Base-by-base conservation (phyloP, 2,113 vertebrate species). In the Paralichthys olivaceus region DNA sequence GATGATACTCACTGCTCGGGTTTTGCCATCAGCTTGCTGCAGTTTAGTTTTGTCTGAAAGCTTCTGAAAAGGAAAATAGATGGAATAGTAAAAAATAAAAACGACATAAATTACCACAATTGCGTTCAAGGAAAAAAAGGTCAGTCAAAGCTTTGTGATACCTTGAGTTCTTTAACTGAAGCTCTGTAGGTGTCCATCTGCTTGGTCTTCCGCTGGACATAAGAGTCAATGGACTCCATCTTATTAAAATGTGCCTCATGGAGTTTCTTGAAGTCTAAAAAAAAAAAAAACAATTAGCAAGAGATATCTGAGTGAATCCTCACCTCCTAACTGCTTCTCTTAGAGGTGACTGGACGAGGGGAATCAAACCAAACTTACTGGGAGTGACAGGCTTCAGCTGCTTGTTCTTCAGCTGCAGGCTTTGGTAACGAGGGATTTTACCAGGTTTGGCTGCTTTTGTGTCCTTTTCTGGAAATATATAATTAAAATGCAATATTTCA, bases 171-270 rank as follows among this genome's bases (percentile, higher is more conserved):
- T 0, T 90, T 93, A 26, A 93, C 88, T 9, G 93, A 86, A 69
- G 63, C 93, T 61, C 54, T 94, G 69, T 88, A 86, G 7, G 75
- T 90, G 62, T 95, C 94, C 62, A 93, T 88, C 66, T 92, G 89
- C 82, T 93, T 97, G 14, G 87, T 95, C 88, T 95, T 98, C 66
- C 96, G 93, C 69, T 97, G 94, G 34, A 97, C 19, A 2, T 98
- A 99, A 1, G 95, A 95, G 89, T 95, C 96, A 68, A 99, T 97
- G 37, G 98, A 99, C 84, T 97, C 95, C 97, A 99, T 97, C 92
- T 96, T 97, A 82, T 95, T 96, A 69, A 99, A 99, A 47, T 94
- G 94, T 20, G 96, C 96, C 78, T 98, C 96, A 0, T 99, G 98
- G 60, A 99, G 86, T 86, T 96, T 99, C 82, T 96, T 97, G 69